Evolutionary conservation across 1,140 invertebrate species (phyloP), one percentile per base, ranked within the genome.

Genomic region (Leptinotarsa undecemlineata): DNA sequence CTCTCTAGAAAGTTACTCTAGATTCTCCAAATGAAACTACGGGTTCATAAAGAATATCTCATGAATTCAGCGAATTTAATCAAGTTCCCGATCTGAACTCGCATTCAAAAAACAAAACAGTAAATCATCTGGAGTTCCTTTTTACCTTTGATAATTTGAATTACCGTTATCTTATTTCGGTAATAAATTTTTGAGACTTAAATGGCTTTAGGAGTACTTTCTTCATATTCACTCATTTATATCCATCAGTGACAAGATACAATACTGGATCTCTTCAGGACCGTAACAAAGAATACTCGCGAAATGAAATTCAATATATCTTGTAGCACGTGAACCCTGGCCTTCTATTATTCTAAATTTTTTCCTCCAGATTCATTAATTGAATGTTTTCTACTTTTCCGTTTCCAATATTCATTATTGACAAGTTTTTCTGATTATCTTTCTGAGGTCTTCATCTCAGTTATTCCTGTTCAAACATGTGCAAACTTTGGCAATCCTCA

Each of bases 191-290:
- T 68, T 42, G 42, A 42, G 42, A n/a, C 66, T 23, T 47, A 68
- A 68, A 68, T 68, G 15, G 66, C 66, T 68, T 42, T n/a, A 19
- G 42, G 66, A 68, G 26, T 68, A 68, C 66, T 68, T 68, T 68
- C 66, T 68, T 68, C 66, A 68, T 68, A 68, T 68, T 68, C 66
- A 68, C 23, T 47, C n/a, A 68, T 68, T 68, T 68, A 68, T 68
- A 5, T 68, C n/a, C 66, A 42, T 68, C 66, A 68, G 66, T 68
- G 66, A 68, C 66, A 68, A 33, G 66, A 68, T 68, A 68, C 66
- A 68, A 68, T 68, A 68, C 66, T 33, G 66, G 66, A 8, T n/a
- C 3, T 42, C 11, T 33, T 19, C 66, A 68, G 66, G 23, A 47
- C 17, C 66, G 66, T 26, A 33, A n/a, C 33, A 17, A 42, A 47